These are phyloP conservation scores for Dermolepida albohirtum DNA, from an alignment of 2,888 invertebrate genomes.

Conservation along the genomic window DNA sequence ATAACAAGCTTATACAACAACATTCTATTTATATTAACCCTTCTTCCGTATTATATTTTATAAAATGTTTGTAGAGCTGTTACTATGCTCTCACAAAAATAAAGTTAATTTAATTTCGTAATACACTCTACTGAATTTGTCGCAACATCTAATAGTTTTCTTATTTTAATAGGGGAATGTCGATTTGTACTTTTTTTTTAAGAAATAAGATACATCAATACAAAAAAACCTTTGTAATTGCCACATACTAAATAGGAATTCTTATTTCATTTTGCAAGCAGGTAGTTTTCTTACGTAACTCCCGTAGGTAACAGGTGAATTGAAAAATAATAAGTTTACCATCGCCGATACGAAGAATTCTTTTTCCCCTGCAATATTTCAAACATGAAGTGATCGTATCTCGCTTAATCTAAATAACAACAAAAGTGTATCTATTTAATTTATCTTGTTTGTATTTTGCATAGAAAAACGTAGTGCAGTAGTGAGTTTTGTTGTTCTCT, in stretches of 20 bases:
- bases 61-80: too few relatives aligned
- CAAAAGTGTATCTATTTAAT: too few relatives aligned
- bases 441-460: too few relatives aligned
- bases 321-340: constrained; percentile 20
- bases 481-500: background rate
- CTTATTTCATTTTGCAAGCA: constrained; percentile 9
- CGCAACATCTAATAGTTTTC: background rate
- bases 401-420: too few relatives aligned
- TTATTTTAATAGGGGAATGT: background rate
- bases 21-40: too few relatives aligned
- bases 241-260: background rate
- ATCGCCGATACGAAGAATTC: background rate
- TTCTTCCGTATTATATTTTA: too few relatives aligned
- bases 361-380: background rate
- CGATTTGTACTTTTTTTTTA: background rate
- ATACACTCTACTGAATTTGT: too few relatives aligned
- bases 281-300: constrained; percentile 8
- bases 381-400: background rate
- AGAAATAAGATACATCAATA: background rate
- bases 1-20: too few relatives aligned
- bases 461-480: background rate
- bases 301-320: constrained; percentile 15
- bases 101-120: too few relatives aligned
- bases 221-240: background rate
- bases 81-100: too few relatives aligned